These are phyloP conservation scores for Xestia ashworthii DNA, from an alignment of 2,888 invertebrate genomes.

Conservation along the genomic window DNA sequence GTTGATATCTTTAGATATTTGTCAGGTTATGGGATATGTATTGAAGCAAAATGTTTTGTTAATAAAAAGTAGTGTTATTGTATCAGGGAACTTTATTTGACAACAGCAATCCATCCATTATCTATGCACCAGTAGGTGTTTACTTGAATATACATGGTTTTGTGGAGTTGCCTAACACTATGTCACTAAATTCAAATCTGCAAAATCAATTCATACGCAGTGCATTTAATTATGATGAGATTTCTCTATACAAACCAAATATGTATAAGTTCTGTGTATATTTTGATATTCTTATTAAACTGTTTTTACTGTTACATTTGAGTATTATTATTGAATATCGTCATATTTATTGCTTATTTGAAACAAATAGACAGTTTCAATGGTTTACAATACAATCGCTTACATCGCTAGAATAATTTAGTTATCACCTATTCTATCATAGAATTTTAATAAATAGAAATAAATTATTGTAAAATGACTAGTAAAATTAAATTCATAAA, in stretches of 20 bases:
- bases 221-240: constrained; percentile 71
- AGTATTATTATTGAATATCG: constrained; percentile 77
- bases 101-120: constrained; percentile 75
- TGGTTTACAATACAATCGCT: constrained; percentile 61
- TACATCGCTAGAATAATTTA: constrained; percentile 56
- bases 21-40: constrained; percentile 24
- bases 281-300: constrained; percentile 73
- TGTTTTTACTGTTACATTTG: constrained; percentile 73
- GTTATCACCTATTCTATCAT: constrained; percentile 54
- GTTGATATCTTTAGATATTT: constrained; percentile 12
- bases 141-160: constrained; percentile 62
- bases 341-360: constrained; percentile 76
- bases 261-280: constrained; percentile 65
- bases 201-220: constrained; percentile 77
- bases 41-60: constrained; percentile 23
- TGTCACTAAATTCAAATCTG: constrained; percentile 64
- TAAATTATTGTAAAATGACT: constrained; percentile 75
- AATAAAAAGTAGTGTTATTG: constrained; percentile 57
- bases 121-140: constrained; percentile 65
- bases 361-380: constrained; percentile 59
- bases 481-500: constrained; percentile 70
- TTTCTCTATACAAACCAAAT: constrained; percentile 61
- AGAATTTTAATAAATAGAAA: constrained; percentile 54
- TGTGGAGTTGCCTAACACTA: constrained; percentile 60
- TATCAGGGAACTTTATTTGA: constrained; percentile 76